Evolutionary conservation across 2,797 vertebrate genomes (phyloP), one percentile per base, ranked within the genome.

Genomic region (Amazonetta brasiliensis): DNA sequence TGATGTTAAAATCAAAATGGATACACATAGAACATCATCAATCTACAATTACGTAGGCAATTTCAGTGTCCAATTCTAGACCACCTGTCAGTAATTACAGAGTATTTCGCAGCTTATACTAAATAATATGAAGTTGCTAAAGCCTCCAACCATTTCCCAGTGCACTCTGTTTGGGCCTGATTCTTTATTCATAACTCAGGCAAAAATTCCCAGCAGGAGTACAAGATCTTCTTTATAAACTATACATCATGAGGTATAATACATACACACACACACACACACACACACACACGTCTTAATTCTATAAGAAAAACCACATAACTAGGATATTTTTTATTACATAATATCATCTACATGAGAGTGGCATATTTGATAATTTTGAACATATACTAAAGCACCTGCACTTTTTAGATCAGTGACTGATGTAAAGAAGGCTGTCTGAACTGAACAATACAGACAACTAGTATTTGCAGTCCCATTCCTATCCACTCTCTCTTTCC

Each of bases 1-100:
- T 69, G 73, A 75, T 81, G 50, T 60, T 79, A 84, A 93, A 93
- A 84, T 90, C 50, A 91, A 81, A 91, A 59, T n/a, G 66, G 44
- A 91, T 88, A 69, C 71, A 80, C 28, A 59, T 18, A 72, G 86
- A 88, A 50, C 35, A 84, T 66, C 63, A 83, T n/a, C 78, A 59
- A 67, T 75, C 76, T 81, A 56, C 46, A 93, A 81, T 81, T 93
- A 75, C 12, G 2, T 11, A 33, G 46, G 41, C 48, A 86, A 88
- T 81, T 75, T 63, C 39, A 66, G 26, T 63, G 55, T 52, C 54
- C 67, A 78, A 25, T 62, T 84, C 87, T 69, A 78, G 69, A 75
- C 69, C 69, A 94, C 55, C 94, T 90, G 66, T 37, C 77, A 90
- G 86, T 78, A 93, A 92, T 86, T 81, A 78, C 2, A 26, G 26